Conservation (phyloP, 2,113 vertebrate species). For the Oreochromis spilurus region DNA sequence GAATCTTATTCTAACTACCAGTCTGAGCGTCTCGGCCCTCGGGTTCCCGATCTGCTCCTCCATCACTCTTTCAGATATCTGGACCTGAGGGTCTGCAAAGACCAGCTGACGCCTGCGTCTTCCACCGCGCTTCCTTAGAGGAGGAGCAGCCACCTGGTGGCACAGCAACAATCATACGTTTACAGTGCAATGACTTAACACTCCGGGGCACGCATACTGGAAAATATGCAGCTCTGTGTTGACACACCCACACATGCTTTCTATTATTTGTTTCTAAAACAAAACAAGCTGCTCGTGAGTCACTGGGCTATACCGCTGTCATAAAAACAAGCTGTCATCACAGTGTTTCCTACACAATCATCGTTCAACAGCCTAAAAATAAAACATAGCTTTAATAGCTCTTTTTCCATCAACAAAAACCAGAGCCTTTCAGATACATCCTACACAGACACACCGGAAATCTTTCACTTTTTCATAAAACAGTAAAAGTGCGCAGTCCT, state of each 20-base stretch:
- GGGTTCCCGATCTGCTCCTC: slow-evolving; percentile 64
- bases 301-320: background rate
- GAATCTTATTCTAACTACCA: slow-evolving; percentile 55
- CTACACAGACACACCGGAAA: background rate
- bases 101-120: slow-evolving; percentile 59
- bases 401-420: background rate
- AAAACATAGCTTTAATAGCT: background rate
- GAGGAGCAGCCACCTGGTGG: background rate
- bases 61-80: slow-evolving; percentile 72
- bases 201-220: background rate
- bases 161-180: background rate
- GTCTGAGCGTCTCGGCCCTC: slow-evolving; percentile 54
- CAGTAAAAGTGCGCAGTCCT: background rate
- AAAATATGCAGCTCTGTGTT: background rate
- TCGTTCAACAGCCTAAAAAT: background rate
- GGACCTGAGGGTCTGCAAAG: slow-evolving; percentile 74
- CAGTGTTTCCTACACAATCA: background rate
- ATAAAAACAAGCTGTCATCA: background rate
- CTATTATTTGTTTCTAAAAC: background rate
- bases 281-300: background rate
- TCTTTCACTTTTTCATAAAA: background rate
- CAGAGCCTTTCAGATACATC: background rate
- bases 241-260: slow-evolving; percentile 1
- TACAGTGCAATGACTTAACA: background rate
- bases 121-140: background rate